Conservation (phyloP, 2,888 invertebrate genomes). For the Eudemis profundana region DNA sequence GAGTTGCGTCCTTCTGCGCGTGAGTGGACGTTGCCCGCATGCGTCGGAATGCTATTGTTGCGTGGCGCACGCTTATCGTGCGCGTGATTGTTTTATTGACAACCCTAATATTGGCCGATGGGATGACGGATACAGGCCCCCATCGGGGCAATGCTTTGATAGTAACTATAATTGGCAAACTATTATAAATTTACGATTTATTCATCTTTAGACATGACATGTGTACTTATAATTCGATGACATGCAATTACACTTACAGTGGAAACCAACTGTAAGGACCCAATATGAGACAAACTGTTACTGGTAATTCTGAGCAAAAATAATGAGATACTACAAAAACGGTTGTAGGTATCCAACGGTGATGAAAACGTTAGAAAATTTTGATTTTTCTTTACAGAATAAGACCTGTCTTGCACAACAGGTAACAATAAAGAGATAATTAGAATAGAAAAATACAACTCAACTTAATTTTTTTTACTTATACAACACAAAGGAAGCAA, state of each 20-base stretch:
- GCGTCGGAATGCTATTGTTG: constrained; percentile 39
- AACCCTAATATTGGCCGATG: constrained; percentile 46
- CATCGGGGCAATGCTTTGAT: constrained; percentile 1
- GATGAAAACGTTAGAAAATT: too few species aligned
- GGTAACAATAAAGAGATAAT: neutral
- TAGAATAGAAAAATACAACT: neutral
- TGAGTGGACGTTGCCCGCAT: constrained; percentile 21
- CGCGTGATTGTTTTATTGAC: constrained; percentile 50
- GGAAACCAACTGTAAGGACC: too few species aligned
- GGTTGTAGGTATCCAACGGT: too few species aligned
- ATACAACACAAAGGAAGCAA: neutral
- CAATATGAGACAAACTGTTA: too few species aligned
- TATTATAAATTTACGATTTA: neutral
- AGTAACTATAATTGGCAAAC: neutral
- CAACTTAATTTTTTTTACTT: neutral
- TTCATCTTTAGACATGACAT: neutral
- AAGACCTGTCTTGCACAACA: neutral
- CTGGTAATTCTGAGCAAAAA: too few species aligned
- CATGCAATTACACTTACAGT: too few species aligned
- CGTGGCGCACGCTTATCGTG: constrained; percentile 48
- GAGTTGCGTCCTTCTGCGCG: neutral
- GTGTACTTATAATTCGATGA: too few species aligned
- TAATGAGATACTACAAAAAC: too few species aligned
- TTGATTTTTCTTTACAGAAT: too few species aligned
- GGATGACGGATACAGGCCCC: constrained; percentile 4